Base-by-base conservation (phyloP, 2,113 vertebrate genomes). In the Accipiter virgatus region DNA sequence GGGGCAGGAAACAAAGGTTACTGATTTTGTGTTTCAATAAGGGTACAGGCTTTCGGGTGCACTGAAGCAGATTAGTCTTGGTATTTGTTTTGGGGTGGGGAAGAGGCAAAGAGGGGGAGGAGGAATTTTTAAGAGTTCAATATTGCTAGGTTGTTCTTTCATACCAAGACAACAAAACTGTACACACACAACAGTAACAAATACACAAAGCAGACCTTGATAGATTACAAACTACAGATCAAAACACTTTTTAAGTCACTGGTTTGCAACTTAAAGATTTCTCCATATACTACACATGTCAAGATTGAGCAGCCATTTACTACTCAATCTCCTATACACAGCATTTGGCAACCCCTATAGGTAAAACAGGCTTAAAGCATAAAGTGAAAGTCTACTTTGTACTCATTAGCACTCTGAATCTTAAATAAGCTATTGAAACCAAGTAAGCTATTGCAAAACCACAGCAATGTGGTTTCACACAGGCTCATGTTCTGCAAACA, bases 1-100 rank as follows among this genome's bases (percentile, higher is more conserved):
- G 91, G 34, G 80, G 75, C 50, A 88, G 88, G 80, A 95, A 95
- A 66, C 53, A 79, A 48, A 81, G 63, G 75, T 80, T 48, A 85
- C 32, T 34, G 7, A 80, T 88, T 73, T 92, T 52, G n/a, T 8
- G 16, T 83, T 81, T 86, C 91, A 73, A 1, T 52, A 62, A 61
- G 43, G 36, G 32, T 70, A 61, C 19, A 40, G 17, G 15, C 16
- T 62, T 93, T 88, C 0, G 0, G 31, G 36, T 58, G 59, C 40
- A n/a, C 59, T 66, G 22, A 4, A 75, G 40, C 31, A 65, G 40
- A 48, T 40, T 5, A 95, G 48, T 3, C 3, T 14, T 50, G 20
- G 43, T 48, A 20, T 48, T 88, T 90, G 18, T 61, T 77, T n/a
- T 29, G n/a, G 9, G 31, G 40, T 58, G 7, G 6, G 15, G 52